Percentiles rank a stretch among this genome's conserved stretches.
These are phyloP conservation scores for Plebejus anna DNA, from an alignment of 2,888 invertebrate species.

Conservation along the genomic window DNA sequence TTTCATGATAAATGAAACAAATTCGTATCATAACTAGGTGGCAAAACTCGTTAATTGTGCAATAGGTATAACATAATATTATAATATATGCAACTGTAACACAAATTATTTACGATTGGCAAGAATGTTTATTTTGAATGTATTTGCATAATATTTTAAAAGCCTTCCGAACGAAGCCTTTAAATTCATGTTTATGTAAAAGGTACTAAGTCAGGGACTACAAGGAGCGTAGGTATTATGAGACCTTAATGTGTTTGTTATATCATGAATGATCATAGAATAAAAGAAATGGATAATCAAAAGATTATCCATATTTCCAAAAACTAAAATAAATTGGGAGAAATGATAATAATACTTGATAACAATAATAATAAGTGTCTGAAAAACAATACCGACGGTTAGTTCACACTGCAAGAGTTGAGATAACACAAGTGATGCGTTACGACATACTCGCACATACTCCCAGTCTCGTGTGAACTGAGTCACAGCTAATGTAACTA, in stretches of 20 bases:
- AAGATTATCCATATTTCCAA: background rate
- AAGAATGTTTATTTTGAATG: conserved; percentile 36
- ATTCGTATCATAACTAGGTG: conserved; percentile 33
- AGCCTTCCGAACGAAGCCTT: conserved; percentile 36
- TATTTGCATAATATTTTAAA: conserved; percentile 45
- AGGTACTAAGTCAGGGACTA: conserved; percentile 23
- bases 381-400: background rate
- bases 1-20: conserved; percentile 42
- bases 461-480: conserved; percentile 26
- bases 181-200: conserved; percentile 24
- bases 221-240: conserved; percentile 9
- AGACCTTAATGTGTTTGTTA: background rate
- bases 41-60: conserved; percentile 36
- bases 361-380: background rate
- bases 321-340: background rate
- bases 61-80: conserved; percentile 37
- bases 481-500: conserved; percentile 22
- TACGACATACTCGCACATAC: background rate
- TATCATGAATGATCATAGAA: background rate
- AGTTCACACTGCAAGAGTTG: background rate
- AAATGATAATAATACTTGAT: background rate
- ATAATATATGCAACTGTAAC: conserved; percentile 40
- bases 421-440: conserved; percentile 23
- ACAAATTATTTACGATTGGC: conserved; percentile 28
- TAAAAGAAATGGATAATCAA: background rate